Evolutionary conservation across 2,797 vertebrate species (phyloP), one percentile per base, ranked within the genome.

Genomic region (Botia almorhae): DNA sequence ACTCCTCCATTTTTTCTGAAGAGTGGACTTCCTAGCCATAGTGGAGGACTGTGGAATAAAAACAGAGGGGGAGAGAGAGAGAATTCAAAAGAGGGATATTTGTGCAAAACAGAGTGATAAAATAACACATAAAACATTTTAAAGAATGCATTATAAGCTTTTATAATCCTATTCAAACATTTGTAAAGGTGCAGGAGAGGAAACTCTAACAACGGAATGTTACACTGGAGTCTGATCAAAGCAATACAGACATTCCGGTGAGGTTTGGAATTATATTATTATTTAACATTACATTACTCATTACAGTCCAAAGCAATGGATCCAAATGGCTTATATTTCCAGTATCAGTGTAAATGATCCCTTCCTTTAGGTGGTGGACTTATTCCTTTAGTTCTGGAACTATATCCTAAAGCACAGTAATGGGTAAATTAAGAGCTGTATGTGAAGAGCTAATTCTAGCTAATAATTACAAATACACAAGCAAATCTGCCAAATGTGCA

Each of bases 11-110:
- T 98, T 93, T 96, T 98, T 93, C 97, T 96, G 94, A 98, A 96
- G 90, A 98, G 96, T 91, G 96, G 95, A 92, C 95, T 97, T 95
- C 96, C 96, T 46, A 96, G 94, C 97, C 97, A 98, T 90, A 98
- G 93, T 77, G 96, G 95, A 92, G 96, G 95, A 93, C 96, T 96
- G 51, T 80, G 65, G 74, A 11, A 71, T 64, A 83, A 65, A 81
- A 76, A 69, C 65, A 82, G 82, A 83, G 39, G 82, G 21, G 67
- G 29, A 70, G 14, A 68, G n/a, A 76, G 48, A 51, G 29, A 63
- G 29, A 75, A 21, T 73, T 60, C 26, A 60, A 85, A 70, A 68
- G 23, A 26, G 23, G 63, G 58, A 71, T 13, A 26, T 6, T 50
- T 21, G 21, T 43, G 17, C 82, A 17, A n/a, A 48, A 68, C n/a